These are phyloP conservation scores for Callipepla squamata DNA, from an alignment of 2,113 vertebrate species.

Conservation along the genomic window DNA sequence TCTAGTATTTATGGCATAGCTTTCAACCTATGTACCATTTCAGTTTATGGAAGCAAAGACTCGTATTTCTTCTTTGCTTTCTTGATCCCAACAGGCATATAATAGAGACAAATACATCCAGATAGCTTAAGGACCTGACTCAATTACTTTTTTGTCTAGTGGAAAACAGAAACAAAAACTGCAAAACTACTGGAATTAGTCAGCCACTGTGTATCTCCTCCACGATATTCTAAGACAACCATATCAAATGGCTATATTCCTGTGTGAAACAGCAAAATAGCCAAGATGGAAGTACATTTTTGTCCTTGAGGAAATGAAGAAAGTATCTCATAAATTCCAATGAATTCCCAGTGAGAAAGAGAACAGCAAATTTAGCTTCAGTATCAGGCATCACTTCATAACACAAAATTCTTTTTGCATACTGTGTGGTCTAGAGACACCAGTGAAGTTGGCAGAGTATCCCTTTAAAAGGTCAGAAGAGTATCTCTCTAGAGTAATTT, in stretches of 20 bases:
- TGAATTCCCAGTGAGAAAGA: not conserved
- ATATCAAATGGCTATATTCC: not conserved
- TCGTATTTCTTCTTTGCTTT: slow-evolving; percentile 23
- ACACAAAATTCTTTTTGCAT: not conserved
- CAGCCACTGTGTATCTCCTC: not conserved
- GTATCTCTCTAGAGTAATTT: not conserved
- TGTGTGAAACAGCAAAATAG: not conserved
- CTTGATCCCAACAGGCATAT: slow-evolving; percentile 5
- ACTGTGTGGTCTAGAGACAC: not conserved
- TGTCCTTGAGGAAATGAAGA: not conserved
- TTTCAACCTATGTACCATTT: not conserved
- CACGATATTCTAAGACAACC: accelerated
- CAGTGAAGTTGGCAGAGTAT: not conserved
- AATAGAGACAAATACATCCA: not conserved
- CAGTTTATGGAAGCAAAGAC: not conserved
- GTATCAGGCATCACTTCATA: not conserved
- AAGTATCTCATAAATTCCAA: not conserved
- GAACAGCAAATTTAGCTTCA: slow-evolving; percentile 4
- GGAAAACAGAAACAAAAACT: not conserved
- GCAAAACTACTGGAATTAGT: not conserved
- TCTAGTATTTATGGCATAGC: slow-evolving; percentile 34
- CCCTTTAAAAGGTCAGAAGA: not conserved
- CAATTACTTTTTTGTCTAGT: not conserved
- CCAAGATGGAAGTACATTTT: not conserved
- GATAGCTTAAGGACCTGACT: not conserved